Evolutionary conservation across 2,113 vertebrate species (phyloP).

Genomic region (Gallinago undulata): DNA sequence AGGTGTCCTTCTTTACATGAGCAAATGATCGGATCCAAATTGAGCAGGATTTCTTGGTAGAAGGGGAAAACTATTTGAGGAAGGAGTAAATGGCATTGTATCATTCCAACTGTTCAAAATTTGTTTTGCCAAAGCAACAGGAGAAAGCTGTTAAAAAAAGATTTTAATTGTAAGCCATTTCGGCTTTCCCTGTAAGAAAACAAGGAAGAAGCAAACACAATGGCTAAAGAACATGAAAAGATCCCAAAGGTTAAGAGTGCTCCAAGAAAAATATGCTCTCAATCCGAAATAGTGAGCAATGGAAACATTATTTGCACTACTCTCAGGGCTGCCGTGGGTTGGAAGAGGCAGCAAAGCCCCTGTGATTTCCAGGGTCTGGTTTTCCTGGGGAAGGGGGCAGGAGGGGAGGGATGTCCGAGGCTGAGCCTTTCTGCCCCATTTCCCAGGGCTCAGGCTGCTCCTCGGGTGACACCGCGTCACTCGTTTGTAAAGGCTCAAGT

Average conservation of each 20-base stretch:
- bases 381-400: background rate
- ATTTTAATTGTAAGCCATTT: slow-evolving; percentile 24
- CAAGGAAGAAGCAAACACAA: slow-evolving; percentile 49
- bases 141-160: slow-evolving; percentile 64
- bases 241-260: slow-evolving; percentile 41
- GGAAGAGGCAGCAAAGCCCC: background rate
- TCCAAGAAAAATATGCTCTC: slow-evolving; percentile 63
- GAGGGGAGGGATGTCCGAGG: background rate
- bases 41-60: background rate
- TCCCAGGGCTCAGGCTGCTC: background rate
- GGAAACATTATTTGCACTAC: background rate
- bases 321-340: background rate
- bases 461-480: background rate
- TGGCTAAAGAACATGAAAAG: slow-evolving; percentile 44
- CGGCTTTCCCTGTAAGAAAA: slow-evolving; percentile 7
- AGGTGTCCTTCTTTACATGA: background rate
- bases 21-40: background rate
- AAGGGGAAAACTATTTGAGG: slow-evolving; percentile 1
- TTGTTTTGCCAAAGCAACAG: slow-evolving; percentile 52
- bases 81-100: background rate
- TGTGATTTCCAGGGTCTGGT: background rate
- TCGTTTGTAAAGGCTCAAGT: slow-evolving; percentile 23
- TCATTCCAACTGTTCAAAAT: background rate
- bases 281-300: background rate
- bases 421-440: background rate